phyloP scores from a whole-genome alignment of 2,113 vertebrate species.

The Ramphastos sulfuratus region DNA sequence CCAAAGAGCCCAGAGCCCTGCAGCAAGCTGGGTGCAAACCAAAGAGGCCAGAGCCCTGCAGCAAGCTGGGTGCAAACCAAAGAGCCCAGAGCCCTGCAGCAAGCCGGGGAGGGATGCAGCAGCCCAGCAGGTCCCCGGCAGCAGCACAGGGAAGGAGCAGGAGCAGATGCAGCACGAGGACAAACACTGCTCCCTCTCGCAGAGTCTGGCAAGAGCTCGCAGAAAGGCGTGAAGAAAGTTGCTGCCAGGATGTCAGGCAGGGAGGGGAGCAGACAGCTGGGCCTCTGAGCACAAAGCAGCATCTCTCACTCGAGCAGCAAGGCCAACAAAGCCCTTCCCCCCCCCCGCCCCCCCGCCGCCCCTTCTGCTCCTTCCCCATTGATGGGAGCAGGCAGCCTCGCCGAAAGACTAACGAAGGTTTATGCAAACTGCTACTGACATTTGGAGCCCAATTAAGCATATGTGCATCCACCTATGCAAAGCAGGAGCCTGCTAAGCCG shows the following conservation, averaged over 20 bases:
- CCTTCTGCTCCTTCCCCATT: background rate
- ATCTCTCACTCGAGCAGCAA: background rate
- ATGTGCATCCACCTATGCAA: background rate
- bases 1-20: too few species aligned
- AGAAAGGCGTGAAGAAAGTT: background rate
- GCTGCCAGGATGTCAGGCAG: background rate
- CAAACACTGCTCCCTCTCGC: conserved; percentile 9
- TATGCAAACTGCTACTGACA: background rate
- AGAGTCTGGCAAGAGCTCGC: background rate
- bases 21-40: too few species aligned
- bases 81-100: too few species aligned
- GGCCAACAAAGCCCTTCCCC: background rate
- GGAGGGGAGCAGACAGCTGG: conserved; percentile 23
- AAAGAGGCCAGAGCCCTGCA: too few species aligned
- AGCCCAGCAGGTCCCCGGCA: background rate
- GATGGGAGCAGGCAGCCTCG: background rate
- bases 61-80: too few species aligned
- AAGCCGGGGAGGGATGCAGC: accelerated
- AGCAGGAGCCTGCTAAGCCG: accelerated
- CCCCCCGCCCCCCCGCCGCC: background rate
- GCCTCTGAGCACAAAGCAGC: background rate
- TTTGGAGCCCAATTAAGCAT: conserved; percentile 2
- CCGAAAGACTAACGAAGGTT: background rate
- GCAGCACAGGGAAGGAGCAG: background rate
- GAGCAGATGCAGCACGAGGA: conserved; percentile 46